Base-by-base conservation (phyloP, 2,113 vertebrate genomes). In the Narcine bancroftii region DNA sequence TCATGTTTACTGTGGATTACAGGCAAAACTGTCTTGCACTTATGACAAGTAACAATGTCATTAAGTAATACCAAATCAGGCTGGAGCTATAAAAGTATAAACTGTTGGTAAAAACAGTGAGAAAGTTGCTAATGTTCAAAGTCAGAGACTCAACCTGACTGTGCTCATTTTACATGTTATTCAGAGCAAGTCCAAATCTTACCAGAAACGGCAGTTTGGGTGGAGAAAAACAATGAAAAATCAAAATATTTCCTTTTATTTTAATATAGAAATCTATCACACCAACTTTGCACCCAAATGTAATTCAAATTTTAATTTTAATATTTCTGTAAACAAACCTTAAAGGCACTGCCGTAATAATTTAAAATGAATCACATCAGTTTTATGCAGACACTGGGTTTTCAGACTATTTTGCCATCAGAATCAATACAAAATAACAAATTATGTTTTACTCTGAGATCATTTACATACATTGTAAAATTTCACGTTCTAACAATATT, bases 401-500 rank as follows among this genome's bases (percentile, higher is more conserved):
- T 13, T 72, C 71, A 72, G 71, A 72, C 33, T 24, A 72, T 29
- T 19, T 66, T 24, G 33, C 6, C 6, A 36, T 63, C 83, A 87
- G 29, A 87, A 87, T 17, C 56, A 56, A 39, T 15, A 87, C 85
- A 36, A 63, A 24, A 63, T n/a, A 89, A 13, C 36, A 65, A 53
- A 83, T 33, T 83, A 53, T 53, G 50, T 53, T 10, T 83, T 29
- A 24, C 10, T 83, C 36, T 60, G 56, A 33, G 6, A 36, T 87
- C 39, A n/a, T 39, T 56, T 60, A 60, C 19, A 60, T 6, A n/a
- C 29, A 53, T 83, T 33, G 26, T n/a, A 53, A 83, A 75, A 60
- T 29, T 53, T 71, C 36, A 65, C 77, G 53, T 76, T 65, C 92
- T 81, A 77, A 81, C 76, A 36, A 36, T 60, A 39, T 87, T 87